phyloP scores from a whole-genome alignment of 2,113 vertebrate species.

The Xyliphius kryptos region DNA sequence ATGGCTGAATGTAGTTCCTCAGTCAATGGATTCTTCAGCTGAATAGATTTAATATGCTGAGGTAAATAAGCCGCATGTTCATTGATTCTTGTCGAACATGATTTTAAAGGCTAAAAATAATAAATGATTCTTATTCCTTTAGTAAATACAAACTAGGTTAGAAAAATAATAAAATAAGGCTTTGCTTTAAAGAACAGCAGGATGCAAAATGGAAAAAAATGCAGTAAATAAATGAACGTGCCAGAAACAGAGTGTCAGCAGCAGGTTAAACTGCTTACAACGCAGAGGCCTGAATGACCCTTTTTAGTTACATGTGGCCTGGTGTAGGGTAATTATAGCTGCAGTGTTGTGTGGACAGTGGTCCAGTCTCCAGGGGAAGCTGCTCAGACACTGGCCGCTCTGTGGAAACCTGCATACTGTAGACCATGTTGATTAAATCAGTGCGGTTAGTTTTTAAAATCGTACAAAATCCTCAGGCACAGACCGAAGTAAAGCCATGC shows the following conservation, averaged over 20 bases:
- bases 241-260: not conserved
- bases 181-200: not conserved
- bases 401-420: constrained; percentile 57
- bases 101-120: no score
- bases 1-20: not conserved
- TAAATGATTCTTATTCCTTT: no score
- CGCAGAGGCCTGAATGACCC: not conserved
- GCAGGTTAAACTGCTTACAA: not conserved
- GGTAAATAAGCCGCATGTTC: no score
- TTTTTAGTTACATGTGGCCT: not conserved
- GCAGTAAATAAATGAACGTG: not conserved
- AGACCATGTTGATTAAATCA: constrained; percentile 64
- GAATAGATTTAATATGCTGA: no score
- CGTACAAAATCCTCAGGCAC: constrained; percentile 48
- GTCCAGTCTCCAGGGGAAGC: constrained; percentile 15
- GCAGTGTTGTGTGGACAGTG: not conserved
- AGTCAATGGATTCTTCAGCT: not conserved
- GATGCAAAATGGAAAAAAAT: not conserved
- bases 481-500: constrained; percentile 12
- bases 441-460: constrained; percentile 52
- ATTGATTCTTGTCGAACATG: no score
- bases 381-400: constrained; percentile 35
- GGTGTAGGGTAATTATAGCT: constrained; percentile 23
- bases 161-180: no score
- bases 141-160: no score